Evolutionary conservation across 2,888 invertebrate genomes (phyloP).

Genomic region (Scelioninae gen. 1): DNA sequence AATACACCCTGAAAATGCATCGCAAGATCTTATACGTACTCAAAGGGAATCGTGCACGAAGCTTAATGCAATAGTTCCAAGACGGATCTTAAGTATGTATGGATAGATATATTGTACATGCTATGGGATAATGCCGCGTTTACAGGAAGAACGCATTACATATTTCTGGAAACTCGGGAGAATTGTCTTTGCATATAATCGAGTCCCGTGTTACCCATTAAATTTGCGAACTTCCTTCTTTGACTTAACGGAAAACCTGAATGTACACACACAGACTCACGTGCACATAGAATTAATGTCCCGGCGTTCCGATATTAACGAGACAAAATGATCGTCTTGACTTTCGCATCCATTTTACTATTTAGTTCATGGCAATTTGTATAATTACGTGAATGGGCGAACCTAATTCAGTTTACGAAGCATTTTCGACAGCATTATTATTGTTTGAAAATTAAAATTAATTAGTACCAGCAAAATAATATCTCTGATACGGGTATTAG

Average conservation of each 20-base stretch:
- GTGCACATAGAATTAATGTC: constrained; percentile 26
- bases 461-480: neutral
- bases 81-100: constrained; percentile 35
- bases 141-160: constrained; percentile 28
- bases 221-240: constrained; percentile 68
- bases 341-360: constrained; percentile 38
- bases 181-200: constrained; percentile 76
- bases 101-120: constrained; percentile 35
- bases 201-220: constrained; percentile 76
- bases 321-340: constrained; percentile 54
- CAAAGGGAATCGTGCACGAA: constrained; percentile 9
- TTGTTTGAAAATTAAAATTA: constrained; percentile 1
- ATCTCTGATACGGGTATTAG: neutral
- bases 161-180: constrained; percentile 71
- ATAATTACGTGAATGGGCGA: constrained; percentile 24
- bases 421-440: constrained; percentile 1
- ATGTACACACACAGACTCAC: neutral
- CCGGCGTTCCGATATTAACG: constrained; percentile 40
- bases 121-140: constrained; percentile 21
- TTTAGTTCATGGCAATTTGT: constrained; percentile 39
- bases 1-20: no score
- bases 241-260: constrained; percentile 44
- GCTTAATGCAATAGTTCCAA: constrained; percentile 49
- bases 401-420: constrained; percentile 10
- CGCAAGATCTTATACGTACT: no score